These are phyloP conservation scores for Aegotheles bennettii DNA, from an alignment of 2,113 vertebrate species.

Conservation along the genomic window DNA sequence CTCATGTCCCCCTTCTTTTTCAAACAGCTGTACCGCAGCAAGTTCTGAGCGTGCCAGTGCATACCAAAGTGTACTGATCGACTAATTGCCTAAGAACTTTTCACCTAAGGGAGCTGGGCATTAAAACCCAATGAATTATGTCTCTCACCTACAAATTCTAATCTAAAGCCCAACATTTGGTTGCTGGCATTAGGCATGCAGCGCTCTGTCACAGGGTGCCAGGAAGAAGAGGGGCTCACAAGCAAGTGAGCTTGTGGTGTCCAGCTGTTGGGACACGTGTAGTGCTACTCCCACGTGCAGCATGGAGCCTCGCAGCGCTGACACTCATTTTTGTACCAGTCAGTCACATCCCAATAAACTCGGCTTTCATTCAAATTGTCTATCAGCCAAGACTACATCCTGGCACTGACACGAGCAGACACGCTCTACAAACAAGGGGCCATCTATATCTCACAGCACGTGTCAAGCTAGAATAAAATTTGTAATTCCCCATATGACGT, in stretches of 20 bases:
- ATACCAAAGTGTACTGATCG: background rate
- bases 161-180: background rate
- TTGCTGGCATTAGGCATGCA: background rate
- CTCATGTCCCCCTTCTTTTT: background rate
- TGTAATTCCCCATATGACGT: background rate
- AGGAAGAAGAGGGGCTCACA: background rate
- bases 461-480: background rate
- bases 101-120: background rate
- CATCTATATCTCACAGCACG: background rate
- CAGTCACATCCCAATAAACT: background rate
- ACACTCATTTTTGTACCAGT: background rate
- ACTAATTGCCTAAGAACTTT: background rate
- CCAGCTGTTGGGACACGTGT: background rate
- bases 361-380: background rate
- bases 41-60: background rate
- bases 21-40: background rate
- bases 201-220: background rate
- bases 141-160: background rate
- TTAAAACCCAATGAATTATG: background rate
- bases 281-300: accelerated
- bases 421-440: background rate
- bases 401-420: accelerated
- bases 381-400: background rate
- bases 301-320: background rate
- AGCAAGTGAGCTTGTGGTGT: background rate